phyloP scores from a whole-genome alignment of 2,888 invertebrate genomes.

The Nemotelus pantherinus region DNA sequence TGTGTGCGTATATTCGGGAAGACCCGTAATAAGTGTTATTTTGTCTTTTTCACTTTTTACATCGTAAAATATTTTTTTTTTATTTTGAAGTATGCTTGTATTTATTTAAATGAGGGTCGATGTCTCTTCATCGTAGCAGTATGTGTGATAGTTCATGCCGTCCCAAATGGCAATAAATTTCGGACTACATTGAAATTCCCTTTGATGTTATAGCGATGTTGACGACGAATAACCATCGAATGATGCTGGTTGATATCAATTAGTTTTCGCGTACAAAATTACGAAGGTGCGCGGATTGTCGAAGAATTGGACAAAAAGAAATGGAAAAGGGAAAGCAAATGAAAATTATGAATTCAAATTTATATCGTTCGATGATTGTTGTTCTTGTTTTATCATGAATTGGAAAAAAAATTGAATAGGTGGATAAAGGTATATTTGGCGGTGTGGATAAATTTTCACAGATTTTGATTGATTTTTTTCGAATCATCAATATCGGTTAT shows the following conservation, averaged over 20 bases:
- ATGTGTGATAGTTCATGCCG: constrained; percentile 55
- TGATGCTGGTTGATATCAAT: constrained; percentile 71
- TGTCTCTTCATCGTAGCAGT: constrained; percentile 55
- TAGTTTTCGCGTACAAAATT: constrained; percentile 38
- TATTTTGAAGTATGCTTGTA: neutral
- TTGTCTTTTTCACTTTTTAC: neutral
- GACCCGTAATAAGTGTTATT: neutral
- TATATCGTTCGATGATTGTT: neutral
- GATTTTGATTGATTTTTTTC: neutral
- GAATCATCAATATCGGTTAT: neutral
- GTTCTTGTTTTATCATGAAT: neutral
- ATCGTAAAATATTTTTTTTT: neutral
- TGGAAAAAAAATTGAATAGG: neutral
- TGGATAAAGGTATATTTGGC: neutral
- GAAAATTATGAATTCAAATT: neutral
- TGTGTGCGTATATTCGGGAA: neutral
- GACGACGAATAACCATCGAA: constrained; percentile 78
- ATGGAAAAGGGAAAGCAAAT: constrained; percentile 33
- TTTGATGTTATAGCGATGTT: constrained; percentile 72
- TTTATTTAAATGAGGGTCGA: constrained; percentile 53
- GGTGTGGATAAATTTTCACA: neutral
- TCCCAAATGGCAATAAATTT: constrained; percentile 56
- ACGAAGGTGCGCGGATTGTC: neutral
- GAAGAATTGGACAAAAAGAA: constrained; percentile 24
- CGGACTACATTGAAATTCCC: constrained; percentile 56